Conservation (phyloP, 2,888 invertebrate genomes). For the Stictocephala bisonia region DNA sequence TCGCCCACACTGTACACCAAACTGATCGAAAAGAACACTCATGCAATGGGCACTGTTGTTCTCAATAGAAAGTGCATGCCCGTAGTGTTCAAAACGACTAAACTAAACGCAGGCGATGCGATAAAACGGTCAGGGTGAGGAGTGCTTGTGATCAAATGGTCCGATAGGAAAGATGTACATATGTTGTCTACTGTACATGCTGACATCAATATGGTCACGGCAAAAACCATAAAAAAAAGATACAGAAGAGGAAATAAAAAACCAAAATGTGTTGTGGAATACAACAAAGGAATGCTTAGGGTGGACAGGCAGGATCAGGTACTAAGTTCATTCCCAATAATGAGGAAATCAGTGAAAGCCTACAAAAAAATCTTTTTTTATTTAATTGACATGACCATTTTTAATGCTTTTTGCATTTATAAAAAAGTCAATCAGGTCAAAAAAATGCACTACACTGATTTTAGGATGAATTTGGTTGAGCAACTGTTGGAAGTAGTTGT, state of each 20-base stretch:
- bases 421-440: constrained; percentile 27
- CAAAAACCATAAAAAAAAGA: constrained; percentile 28
- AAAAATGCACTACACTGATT: constrained; percentile 27
- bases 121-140: constrained; percentile 4
- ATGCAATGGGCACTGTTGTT: constrained; percentile 18
- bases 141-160: constrained; percentile 31
- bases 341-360: constrained; percentile 16
- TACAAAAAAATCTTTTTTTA: constrained; percentile 42
- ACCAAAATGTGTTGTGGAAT: constrained; percentile 34
- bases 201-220: constrained; percentile 12
- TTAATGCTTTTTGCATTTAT: constrained; percentile 24
- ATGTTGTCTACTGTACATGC: constrained; percentile 30
- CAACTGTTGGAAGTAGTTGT: constrained; percentile 12
- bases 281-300: constrained; percentile 30
- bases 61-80: constrained; percentile 14
- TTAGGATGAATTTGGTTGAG: constrained; percentile 22
- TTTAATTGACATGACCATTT: constrained; percentile 36
- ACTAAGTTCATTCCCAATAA: constrained; percentile 29
- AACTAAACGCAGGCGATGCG: constrained; percentile 9
- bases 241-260: too few relatives aligned
- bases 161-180: constrained; percentile 25
- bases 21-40: constrained; percentile 4
- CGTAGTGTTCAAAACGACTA: neutral
- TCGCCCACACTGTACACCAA: constrained; percentile 18
- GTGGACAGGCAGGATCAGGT: constrained; percentile 43